Base-by-base conservation (phyloP, 2,797 vertebrate species). In the Fringilla coelebs region DNA sequence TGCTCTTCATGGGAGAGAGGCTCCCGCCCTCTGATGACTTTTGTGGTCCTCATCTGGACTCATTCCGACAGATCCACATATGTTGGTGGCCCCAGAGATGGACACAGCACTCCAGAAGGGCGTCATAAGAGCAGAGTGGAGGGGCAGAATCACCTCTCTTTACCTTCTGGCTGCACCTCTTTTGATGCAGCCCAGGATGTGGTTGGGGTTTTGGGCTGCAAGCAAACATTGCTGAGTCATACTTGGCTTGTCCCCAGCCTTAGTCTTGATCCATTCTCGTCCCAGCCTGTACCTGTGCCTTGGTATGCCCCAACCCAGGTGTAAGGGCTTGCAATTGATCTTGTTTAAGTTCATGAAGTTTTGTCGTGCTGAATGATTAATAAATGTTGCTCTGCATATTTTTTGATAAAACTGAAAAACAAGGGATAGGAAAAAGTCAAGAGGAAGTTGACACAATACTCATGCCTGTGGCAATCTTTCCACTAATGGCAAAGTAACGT, bases 391-490 rank as follows among this genome's bases (percentile, higher is more conserved):
- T 58, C 16, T 40, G 19, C 4, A 12, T 78, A 31, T 41, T 78
- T 43, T 51, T 72, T 5, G 7, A 63, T 72, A 67, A 88, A 89
- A 28, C 9, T 60, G 17, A 5, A 72, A 63, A 91, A 43, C 1
- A 48, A 63, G 5, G 10, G 3, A 38, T 36, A 67, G 13, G 17
- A 29, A 58, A 74, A 89, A 67, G 26, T 29, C 25, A 21, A 62
- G 26, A 31, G 4, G 22, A 71, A 34, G 14, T 20, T 3, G 2
- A 24, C 0, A 0, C 4, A 6, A 49, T n/a, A 85, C 18, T 67
- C 49, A 55, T 60, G n/a, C 11, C 31, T 65, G 7, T 51, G 32
- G 19, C 10, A 87, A n/a, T 55, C 5, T 46, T 21, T 76, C 57
- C 60, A 66, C 16, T 46, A 36, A 22, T 12, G 10, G 10, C 26